Base-by-base conservation (phyloP, 2,113 vertebrate genomes). In the Irena cyanogastra region DNA sequence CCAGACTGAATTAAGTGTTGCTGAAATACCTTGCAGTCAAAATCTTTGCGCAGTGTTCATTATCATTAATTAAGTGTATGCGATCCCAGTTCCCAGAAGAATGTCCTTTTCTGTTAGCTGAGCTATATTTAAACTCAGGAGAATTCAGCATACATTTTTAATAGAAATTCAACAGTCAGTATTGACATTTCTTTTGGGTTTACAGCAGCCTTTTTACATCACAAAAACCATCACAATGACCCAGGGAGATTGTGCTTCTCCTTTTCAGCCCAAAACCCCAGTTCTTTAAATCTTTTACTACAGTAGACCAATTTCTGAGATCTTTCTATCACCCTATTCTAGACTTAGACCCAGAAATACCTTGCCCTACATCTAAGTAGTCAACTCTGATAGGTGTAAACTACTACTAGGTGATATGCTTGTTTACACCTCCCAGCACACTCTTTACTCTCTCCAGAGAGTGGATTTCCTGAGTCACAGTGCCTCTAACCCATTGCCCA, bases 381-480 rank as follows among this genome's bases (percentile, higher is more conserved):
- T 26, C 75, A 91, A 68, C 47, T 47, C 45, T 4, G 49, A 47
- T n/a, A n/a, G n/a, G n/a, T n/a, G n/a, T n/a, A n/a, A n/a, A n/a
- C 83, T 76, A 53, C 42, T 47, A 18, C 12, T 23, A 41, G 21
- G 31, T 53, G 41, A 11, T 47, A 22, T 16, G 24, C 44, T 75
- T 87, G 65, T 82, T 95, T 91, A 93, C 20, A 10, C 18, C 24
- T 89, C 50, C 23, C 72, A 54, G 6, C 7, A 33, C 1, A 5
- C 21, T 54, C 52, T 78, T 76, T 31, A 59, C 27, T 94, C 13
- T 61, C 72, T 64, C 49, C 92, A 93, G 31, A 91, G 78, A 53
- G 61, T 94, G 87, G 87, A 94, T 91, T 93, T 95, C 87, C 90
- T 95, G 90, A 94, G 78, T 93, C 89, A 90, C 79, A 68, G 54